These are phyloP conservation scores for Oreochromis niloticus DNA, from an alignment of 2,113 vertebrate genomes.

Conservation along the genomic window DNA sequence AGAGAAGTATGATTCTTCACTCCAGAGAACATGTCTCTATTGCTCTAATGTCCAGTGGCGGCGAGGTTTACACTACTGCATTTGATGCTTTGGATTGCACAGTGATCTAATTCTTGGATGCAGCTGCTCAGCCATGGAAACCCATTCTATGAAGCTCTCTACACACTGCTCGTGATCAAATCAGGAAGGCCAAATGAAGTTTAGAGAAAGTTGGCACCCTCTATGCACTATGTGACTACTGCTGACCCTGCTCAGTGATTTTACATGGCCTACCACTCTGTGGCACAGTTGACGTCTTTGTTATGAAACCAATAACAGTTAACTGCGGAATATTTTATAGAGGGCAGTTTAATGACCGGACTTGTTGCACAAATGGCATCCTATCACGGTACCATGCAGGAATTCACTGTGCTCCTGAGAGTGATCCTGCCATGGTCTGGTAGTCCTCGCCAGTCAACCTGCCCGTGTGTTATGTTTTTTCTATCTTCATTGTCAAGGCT, in stretches of 20 bases:
- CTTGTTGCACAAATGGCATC: not conserved
- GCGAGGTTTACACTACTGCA: not conserved
- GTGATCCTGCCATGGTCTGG: not conserved
- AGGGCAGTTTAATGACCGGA: too few relatives aligned
- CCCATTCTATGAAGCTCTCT: not conserved
- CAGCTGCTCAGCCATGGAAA: not conserved
- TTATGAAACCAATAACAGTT: not conserved
- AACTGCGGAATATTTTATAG: not conserved
- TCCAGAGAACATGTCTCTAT: not conserved
- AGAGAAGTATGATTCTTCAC: not conserved
- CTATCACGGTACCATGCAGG: not conserved
- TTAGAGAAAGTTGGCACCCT: not conserved
- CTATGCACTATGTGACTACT: not conserved
- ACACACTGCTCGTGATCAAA: not conserved
- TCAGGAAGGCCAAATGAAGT: not conserved
- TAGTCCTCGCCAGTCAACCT: not conserved
- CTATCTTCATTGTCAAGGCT: not conserved
- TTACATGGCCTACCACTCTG: not conserved
- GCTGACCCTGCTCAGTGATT: not conserved
- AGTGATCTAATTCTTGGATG: not conserved
- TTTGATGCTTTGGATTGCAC: not conserved
- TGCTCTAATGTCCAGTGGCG: not conserved
- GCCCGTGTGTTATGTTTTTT: not conserved
- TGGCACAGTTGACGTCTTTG: not conserved
- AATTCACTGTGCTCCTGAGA: not conserved